Conservation (phyloP, 2,888 invertebrate species). For the Phengaris arion region DNA sequence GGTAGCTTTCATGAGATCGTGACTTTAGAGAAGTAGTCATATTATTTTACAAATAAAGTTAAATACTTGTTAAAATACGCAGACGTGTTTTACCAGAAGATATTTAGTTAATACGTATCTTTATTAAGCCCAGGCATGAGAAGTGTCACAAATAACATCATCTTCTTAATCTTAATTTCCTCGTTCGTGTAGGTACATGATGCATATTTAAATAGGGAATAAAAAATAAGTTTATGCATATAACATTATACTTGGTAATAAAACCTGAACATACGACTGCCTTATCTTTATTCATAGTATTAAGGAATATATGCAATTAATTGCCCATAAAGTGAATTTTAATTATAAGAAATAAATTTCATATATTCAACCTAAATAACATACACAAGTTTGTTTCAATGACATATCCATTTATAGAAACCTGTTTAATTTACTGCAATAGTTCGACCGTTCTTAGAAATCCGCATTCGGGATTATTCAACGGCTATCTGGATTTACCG, state of each 20-base stretch:
- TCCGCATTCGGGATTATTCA: conserved; percentile 65
- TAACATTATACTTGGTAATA: conserved; percentile 8
- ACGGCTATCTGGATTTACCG: conserved; percentile 57
- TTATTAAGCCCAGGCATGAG: background rate
- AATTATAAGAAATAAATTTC: conserved; percentile 31
- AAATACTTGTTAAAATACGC: background rate
- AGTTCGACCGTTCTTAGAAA: conserved; percentile 40
- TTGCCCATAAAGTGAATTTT: conserved; percentile 33
- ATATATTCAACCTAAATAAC: conserved; percentile 39
- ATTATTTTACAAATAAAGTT: background rate
- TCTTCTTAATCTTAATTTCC: background rate
- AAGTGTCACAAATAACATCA: conserved; percentile 10
- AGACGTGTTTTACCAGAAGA: background rate
- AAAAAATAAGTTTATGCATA: background rate
- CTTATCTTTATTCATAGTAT: conserved; percentile 23
- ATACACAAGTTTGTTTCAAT: conserved; percentile 39
- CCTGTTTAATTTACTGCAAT: conserved; percentile 41
- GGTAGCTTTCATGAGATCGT: conserved; percentile 63
- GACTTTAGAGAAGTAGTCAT: conserved; percentile 16
- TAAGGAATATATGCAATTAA: conserved; percentile 31
- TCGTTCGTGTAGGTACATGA: conserved; percentile 7
- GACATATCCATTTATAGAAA: conserved; percentile 41
- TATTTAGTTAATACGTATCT: background rate
- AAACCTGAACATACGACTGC: background rate
- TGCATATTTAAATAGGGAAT: conserved; percentile 2